Conservation (phyloP, 2,888 invertebrate genomes). For the Stenotaenia linearis region DNA sequence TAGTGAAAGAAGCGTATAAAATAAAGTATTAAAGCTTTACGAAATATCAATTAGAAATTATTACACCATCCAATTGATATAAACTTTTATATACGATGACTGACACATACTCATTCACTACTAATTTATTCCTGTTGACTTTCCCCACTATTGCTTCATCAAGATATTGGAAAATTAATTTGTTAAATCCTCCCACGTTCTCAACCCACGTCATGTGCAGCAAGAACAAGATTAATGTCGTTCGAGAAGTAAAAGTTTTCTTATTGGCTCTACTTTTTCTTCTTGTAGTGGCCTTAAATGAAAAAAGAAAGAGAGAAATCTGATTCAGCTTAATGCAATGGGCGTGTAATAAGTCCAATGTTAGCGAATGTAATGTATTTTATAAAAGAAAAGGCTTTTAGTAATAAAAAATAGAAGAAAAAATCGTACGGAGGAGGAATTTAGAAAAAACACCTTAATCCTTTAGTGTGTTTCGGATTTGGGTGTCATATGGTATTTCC, state of each 20-base stretch:
- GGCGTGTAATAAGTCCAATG: not conserved
- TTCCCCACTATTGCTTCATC: not conserved
- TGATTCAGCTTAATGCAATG: not conserved
- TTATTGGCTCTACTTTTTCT: not conserved
- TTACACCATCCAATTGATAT: not conserved
- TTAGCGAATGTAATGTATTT: not conserved
- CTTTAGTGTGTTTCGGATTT: not conserved
- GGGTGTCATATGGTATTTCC: not conserved
- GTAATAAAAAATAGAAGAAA: not conserved
- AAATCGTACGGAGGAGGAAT: too few relatives aligned
- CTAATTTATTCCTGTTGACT: not conserved
- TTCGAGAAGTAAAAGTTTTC: not conserved
- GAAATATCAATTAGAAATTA: too few relatives aligned
- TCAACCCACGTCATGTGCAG: not conserved
- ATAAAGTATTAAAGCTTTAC: too few relatives aligned
- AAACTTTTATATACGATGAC: not conserved
- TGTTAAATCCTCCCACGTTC: not conserved
- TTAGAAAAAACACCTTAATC: not conserved
- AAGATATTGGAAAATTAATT: slow-evolving; percentile 3
- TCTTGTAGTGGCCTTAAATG: not conserved
- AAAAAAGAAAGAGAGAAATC: not conserved
- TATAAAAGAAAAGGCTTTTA: not conserved
- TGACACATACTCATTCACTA: not conserved
- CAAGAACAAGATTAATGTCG: not conserved
- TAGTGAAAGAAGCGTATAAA: too few relatives aligned